Conservation (phyloP, 2,888 invertebrate species). For the Lysandra bellargus region DNA sequence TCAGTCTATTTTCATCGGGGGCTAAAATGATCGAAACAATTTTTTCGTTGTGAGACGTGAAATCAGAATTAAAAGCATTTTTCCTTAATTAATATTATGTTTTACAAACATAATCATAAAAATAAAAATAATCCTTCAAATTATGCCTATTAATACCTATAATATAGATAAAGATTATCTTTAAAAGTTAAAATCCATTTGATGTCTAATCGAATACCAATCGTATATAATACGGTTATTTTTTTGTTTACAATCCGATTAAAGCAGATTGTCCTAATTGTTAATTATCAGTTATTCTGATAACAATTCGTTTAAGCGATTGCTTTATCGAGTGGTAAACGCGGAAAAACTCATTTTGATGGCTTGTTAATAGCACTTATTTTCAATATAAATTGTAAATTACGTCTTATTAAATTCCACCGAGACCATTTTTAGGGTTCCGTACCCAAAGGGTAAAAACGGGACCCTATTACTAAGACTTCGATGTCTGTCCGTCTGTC, state of each 20-base stretch:
- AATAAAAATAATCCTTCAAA: neutral
- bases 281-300: slow-evolving; percentile 41
- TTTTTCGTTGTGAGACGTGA: too few species aligned
- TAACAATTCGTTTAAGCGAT: slow-evolving; percentile 32
- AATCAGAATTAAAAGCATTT: too few species aligned
- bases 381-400: neutral
- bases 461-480: too few species aligned
- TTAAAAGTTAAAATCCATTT: neutral
- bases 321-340: slow-evolving; percentile 34
- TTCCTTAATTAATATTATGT: too few species aligned
- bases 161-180: neutral
- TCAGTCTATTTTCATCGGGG: too few species aligned
- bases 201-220: neutral
- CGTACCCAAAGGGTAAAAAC: too few species aligned
- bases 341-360: neutral
- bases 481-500: too few species aligned
- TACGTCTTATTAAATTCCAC: too few species aligned
- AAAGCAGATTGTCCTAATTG: slow-evolving; percentile 42
- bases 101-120: neutral
- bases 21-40: too few species aligned
- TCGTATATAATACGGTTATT: slow-evolving; percentile 32
- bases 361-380: neutral
- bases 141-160: neutral
- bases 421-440: too few species aligned
- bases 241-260: slow-evolving; percentile 30